Evolutionary conservation across 1,140 invertebrate genomes (phyloP), one percentile per base, ranked within the genome.

Genomic region (Micrasema minimum): DNA sequence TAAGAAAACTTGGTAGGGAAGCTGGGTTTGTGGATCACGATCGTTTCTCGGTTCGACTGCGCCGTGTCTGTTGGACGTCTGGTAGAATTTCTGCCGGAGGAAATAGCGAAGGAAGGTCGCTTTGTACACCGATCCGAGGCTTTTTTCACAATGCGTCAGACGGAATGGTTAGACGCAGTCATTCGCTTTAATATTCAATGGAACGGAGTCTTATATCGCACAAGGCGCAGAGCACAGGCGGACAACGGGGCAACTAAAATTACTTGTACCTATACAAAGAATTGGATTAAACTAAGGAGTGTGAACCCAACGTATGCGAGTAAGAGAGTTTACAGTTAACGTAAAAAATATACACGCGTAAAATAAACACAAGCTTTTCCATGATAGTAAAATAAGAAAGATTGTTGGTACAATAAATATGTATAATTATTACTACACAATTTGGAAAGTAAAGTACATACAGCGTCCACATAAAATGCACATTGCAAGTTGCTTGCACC

Each of bases 61-160:
- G 37, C n/a, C 14, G 18, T 23, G 55, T 59, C 55, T 59, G 55
- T 59, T 20, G 55, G 55, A 38, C 55, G 55, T 59, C 55, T 59
- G 51, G 3, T 55, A 26, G 22, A 18, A 59, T 22, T 38, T 38
- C 22, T 14, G 18, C 16, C 6, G 22, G 55, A 59, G 37, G 35
- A 59, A 59, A 59, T 59, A 41, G 55, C 18, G 16, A 38, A 59
- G 55, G 55, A 38, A 31, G 55, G 9, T 38, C 26, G 7, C 26
- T 41, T 59, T 41, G 55, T 38, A 12, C 55, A 18, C 38, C 51
- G 51, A 37, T 55, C 51, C n/a, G 43, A n/a, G 48, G 10, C 9
- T 38, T 59, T 59, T 59, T 59, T 59, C 18, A 11, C 14, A 41
- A 59, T 59, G 55, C 55, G 55, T 59, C 55, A 38, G 55, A 20